phyloP scores from a whole-genome alignment of 2,113 vertebrate genomes.

The Garra rufa region DNA sequence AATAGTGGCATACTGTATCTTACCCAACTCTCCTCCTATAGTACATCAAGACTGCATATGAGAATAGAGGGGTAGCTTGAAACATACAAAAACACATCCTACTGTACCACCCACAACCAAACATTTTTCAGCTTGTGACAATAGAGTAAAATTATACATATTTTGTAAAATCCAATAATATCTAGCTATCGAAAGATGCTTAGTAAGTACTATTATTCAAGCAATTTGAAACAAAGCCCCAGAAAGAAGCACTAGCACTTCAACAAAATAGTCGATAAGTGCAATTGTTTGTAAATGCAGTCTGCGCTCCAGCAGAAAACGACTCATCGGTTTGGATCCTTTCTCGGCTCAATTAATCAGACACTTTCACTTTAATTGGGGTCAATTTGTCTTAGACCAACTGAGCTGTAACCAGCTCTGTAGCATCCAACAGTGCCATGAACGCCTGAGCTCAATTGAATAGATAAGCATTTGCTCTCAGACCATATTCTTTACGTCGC shows the following conservation, averaged over 20 bases:
- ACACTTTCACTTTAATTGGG: constrained; percentile 69
- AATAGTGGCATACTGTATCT: background rate
- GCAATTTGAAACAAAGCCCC: background rate
- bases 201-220: background rate
- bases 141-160: background rate
- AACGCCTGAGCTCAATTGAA: background rate
- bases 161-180: background rate
- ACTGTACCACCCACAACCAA: background rate
- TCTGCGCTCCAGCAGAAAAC: constrained; percentile 13
- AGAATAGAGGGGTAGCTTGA: background rate
- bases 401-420: constrained; percentile 54
- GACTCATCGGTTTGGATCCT: constrained; percentile 56
- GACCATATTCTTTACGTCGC: constrained; percentile 10
- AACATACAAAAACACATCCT: background rate
- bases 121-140: background rate
- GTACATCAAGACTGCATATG: background rate
- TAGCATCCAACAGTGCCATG: background rate
- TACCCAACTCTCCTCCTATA: background rate
- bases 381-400: constrained; percentile 59
- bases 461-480: constrained; percentile 15
- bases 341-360: constrained; percentile 67
- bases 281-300: constrained; percentile 43
- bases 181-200: background rate
- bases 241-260: background rate
- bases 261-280: constrained; percentile 30